Evolutionary conservation across 2,797 vertebrate genomes (phyloP).

Genomic region (Poecilia wingei): DNA sequence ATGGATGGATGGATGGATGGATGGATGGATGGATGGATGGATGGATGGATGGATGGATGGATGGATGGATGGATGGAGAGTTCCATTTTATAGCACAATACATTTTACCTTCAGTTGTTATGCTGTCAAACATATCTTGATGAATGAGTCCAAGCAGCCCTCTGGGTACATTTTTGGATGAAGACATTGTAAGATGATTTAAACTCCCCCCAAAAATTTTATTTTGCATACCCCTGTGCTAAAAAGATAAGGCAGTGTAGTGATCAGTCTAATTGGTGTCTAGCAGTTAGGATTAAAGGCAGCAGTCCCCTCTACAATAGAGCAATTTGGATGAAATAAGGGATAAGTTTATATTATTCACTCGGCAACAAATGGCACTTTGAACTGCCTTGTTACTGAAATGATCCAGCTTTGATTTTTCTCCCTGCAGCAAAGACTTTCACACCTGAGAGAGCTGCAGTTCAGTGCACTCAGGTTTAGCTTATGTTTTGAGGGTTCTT

Average conservation of each 20-base stretch:
- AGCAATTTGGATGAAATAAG: not conserved
- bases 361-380: not conserved
- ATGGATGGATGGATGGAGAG: too few species aligned
- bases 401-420: not conserved
- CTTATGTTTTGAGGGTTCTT: not conserved
- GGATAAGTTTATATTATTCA: not conserved
- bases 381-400: not conserved
- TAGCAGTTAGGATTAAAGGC: not conserved
- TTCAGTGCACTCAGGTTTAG: not conserved
- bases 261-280: not conserved
- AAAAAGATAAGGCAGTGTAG: not conserved
- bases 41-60: too few species aligned
- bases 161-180: too few species aligned
- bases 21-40: too few species aligned
- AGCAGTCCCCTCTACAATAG: not conserved
- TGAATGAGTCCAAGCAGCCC: too few species aligned
- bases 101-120: too few species aligned
- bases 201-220: too few species aligned
- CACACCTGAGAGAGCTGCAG: not conserved
- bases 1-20: too few species aligned
- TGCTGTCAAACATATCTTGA: too few species aligned
- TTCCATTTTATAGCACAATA: too few species aligned
- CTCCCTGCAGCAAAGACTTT: not conserved
- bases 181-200: too few species aligned
- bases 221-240: too few species aligned